These are phyloP conservation scores for Zosterops lateralis DNA, from an alignment of 2,113 vertebrate genomes.

Conservation along the genomic window DNA sequence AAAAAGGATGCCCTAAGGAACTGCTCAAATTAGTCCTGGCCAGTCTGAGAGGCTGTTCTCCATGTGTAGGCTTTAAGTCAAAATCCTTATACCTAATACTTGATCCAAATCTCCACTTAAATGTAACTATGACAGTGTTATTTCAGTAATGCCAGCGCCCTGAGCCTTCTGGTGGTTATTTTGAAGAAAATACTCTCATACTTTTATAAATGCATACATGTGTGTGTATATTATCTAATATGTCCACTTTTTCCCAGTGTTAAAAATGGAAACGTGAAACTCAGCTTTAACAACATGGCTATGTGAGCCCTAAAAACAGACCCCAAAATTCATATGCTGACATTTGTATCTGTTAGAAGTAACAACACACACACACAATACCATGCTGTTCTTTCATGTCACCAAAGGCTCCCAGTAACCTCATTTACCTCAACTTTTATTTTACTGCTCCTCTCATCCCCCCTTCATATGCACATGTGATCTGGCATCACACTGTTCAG, in stretches of 20 bases:
- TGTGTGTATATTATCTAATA: background rate
- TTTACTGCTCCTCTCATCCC: background rate
- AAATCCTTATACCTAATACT: background rate
- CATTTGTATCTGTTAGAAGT: background rate
- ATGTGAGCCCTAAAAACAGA: background rate
- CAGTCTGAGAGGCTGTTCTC: background rate
- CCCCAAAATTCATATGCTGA: background rate
- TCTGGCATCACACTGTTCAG: background rate
- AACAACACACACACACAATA: background rate
- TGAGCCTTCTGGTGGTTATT: background rate
- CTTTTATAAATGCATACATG: background rate
- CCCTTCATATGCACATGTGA: background rate
- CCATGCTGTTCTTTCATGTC: background rate
- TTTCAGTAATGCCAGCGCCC: background rate
- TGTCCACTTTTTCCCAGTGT: fast-evolving
- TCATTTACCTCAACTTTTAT: background rate
- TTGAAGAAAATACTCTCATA: background rate
- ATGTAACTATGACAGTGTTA: background rate
- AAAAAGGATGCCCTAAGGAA: background rate
- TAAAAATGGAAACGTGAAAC: background rate
- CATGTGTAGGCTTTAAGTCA: background rate
- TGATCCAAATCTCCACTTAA: background rate
- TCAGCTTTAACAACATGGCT: background rate
- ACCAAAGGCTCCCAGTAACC: background rate
- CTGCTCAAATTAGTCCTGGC: background rate